A percentile compares a stretch with the other conserved stretches of the same genome.
These are phyloP conservation scores for Tachysurus vachellii DNA, from an alignment of 2,113 vertebrate genomes.

Conservation along the genomic window DNA sequence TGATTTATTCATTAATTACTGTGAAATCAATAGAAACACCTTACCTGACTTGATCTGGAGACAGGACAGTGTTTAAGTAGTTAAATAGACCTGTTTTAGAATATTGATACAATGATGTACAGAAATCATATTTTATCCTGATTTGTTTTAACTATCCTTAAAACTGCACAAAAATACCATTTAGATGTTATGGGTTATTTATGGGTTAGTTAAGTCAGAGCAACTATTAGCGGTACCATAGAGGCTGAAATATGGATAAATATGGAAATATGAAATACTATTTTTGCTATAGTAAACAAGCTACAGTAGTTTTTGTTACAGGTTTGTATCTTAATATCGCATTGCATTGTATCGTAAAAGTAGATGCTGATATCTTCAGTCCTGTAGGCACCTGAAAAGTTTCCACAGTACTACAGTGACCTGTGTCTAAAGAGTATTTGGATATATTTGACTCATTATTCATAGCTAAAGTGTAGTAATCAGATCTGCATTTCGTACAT, in stretches of 20 bases:
- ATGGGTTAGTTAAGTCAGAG: not conserved
- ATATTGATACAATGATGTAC: not conserved
- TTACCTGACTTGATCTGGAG: not conserved
- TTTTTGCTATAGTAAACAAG: not conserved
- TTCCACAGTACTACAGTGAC: not conserved
- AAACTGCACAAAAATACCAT: not conserved
- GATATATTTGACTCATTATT: not conserved
- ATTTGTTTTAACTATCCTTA: not conserved
- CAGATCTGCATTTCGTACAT: not conserved
- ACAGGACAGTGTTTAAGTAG: not conserved
- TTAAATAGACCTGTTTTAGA: not conserved
- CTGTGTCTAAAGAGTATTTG: not conserved
- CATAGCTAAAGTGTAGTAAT: not conserved
- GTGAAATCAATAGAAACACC: not conserved
- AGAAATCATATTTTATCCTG: not conserved
- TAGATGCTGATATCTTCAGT: no score
- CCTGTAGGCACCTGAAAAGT: not conserved
- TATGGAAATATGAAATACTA: not conserved
- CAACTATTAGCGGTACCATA: not conserved
- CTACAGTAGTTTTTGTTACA: not conserved
- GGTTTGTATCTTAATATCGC: not conserved
- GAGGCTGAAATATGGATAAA: not conserved
- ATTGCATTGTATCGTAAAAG: not conserved
- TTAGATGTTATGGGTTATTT: not conserved
- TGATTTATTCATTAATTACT: not conserved